These are phyloP conservation scores for Hydrozoanthus tunicans DNA, from an alignment of 64 coral and sea anemone species.

Conservation along the genomic window DNA sequence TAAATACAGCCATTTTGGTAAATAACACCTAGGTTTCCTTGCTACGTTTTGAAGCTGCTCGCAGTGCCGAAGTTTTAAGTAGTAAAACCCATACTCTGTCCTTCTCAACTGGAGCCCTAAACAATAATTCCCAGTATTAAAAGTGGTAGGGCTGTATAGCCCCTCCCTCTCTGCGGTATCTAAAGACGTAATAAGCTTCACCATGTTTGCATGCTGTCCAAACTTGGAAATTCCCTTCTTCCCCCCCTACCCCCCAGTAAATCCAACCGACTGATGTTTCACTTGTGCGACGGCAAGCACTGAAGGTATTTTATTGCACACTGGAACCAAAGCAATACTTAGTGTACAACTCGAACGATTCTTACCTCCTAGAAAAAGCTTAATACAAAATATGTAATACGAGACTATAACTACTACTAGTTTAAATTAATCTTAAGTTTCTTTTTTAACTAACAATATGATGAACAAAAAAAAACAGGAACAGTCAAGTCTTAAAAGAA, in stretches of 20 bases:
- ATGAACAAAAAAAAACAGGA: slow-evolving; percentile 20
- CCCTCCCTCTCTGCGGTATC: too few relatives aligned
- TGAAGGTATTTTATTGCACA: background rate
- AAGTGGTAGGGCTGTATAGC: too few relatives aligned
- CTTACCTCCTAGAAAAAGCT: slow-evolving; percentile 18
- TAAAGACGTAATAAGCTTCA: too few relatives aligned
- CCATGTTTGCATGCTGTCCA: too few relatives aligned
- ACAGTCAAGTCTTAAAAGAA: background rate
- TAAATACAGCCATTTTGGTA: too few relatives aligned
- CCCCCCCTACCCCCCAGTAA: background rate
- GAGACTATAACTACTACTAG: background rate
- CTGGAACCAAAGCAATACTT: background rate
- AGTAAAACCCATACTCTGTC: too few relatives aligned
- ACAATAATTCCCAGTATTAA: too few relatives aligned
- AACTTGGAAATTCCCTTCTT: too few relatives aligned
- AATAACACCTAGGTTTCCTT: too few relatives aligned
- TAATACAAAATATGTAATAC: slow-evolving; percentile 8
- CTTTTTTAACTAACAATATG: slow-evolving; percentile 11
- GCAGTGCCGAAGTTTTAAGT: too few relatives aligned
- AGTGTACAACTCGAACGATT: background rate
- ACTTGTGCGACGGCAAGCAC: background rate
- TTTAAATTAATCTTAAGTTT: background rate
- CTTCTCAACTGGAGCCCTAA: too few relatives aligned
- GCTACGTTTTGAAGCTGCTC: too few relatives aligned
- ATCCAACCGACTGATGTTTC: background rate